Conservation (phyloP, 2,113 vertebrate genomes). For the Echinops telfairi region DNA sequence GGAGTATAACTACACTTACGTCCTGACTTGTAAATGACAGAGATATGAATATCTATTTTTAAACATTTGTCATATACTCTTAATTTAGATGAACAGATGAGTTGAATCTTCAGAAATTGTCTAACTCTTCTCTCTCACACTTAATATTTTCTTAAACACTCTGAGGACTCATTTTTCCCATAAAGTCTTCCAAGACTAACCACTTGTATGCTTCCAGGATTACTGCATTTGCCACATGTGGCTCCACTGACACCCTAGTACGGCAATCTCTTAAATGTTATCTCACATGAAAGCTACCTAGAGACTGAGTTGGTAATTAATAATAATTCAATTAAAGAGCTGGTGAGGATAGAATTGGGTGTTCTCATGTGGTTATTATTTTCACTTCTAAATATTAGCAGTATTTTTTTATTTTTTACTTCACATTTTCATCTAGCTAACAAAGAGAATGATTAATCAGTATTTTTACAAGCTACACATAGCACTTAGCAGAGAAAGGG, state of each 20-base stretch:
- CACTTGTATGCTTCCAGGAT: not conserved
- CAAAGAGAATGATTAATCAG: slow-evolving; percentile 62
- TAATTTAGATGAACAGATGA: not conserved
- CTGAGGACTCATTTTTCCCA: not conserved
- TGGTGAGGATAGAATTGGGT: slow-evolving; percentile 14
- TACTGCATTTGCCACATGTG: slow-evolving; percentile 33
- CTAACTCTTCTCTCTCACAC: not conserved
- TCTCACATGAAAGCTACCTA: not conserved
- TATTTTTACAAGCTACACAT: slow-evolving; percentile 65
- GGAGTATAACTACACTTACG: not conserved
- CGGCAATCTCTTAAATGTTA: slow-evolving; percentile 45
- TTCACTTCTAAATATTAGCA: slow-evolving; percentile 61
- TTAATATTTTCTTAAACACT: not conserved
- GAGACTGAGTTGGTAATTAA: slow-evolving; percentile 5
- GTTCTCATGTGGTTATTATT: slow-evolving; percentile 15
- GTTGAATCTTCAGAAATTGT: not conserved
- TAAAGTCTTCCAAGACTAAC: not conserved
- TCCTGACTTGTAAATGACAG: not conserved
- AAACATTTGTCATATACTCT: not conserved
- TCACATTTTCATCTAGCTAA: slow-evolving; percentile 67
- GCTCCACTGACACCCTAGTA: not conserved
- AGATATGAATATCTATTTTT: not conserved
- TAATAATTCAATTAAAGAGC: slow-evolving; percentile 59
- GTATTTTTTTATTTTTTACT: slow-evolving; percentile 66
- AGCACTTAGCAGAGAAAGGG: slow-evolving; percentile 63